phyloP scores from a whole-genome alignment of 2,113 vertebrate species.

The Micronycteris hirsuta region DNA sequence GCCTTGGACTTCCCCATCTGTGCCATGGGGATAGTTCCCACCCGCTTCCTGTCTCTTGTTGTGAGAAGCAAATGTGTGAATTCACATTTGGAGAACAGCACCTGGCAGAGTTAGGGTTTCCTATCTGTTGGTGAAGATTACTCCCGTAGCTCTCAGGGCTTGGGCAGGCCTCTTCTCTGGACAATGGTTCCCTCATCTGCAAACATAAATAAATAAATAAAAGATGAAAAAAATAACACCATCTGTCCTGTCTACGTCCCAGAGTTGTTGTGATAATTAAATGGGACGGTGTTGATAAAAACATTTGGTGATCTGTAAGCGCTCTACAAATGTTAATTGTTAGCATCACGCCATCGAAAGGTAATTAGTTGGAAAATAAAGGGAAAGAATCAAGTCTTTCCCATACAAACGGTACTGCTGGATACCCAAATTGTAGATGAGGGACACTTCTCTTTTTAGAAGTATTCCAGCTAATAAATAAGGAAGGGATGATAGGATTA shows the following conservation, averaged over 20 bases:
- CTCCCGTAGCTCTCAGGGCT: background rate
- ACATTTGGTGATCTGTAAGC: background rate
- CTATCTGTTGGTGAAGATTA: background rate
- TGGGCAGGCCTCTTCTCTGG: background rate
- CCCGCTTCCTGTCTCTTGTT: background rate
- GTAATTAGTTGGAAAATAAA: constrained; percentile 52
- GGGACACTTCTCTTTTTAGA: background rate
- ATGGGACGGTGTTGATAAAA: constrained; percentile 39
- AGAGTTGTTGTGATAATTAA: constrained; percentile 43
- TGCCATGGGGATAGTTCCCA: background rate
- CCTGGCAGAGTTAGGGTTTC: background rate
- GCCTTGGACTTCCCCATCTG: constrained; percentile 22
- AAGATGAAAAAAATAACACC: constrained; percentile 15
- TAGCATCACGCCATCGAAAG: background rate
- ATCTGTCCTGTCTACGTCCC: constrained; percentile 29
- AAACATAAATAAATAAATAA: background rate
- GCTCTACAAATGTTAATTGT: background rate
- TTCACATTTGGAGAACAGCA: background rate
- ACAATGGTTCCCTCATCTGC: background rate
- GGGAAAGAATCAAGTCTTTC: background rate
- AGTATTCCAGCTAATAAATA: background rate
- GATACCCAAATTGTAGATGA: background rate
- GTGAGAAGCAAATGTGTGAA: background rate
- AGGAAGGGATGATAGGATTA: background rate
- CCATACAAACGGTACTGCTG: background rate